Base-by-base conservation (phyloP, 2,113 vertebrate species). In the Microcebus tavaratra region DNA sequence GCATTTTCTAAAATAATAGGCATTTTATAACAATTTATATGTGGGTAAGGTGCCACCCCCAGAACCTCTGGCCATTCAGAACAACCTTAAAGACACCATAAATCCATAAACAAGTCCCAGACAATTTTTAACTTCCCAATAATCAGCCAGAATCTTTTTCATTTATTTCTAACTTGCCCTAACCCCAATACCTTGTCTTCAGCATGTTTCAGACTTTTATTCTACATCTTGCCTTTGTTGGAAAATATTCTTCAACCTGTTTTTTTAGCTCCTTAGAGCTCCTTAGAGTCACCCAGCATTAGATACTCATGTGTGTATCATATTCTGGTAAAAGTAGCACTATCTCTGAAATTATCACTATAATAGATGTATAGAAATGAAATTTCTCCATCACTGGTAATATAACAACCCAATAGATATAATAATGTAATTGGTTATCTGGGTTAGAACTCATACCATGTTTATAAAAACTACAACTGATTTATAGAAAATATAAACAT, bases 321-420 rank as follows among this genome's bases (percentile, higher is more conserved):
- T 63, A 72, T 68, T 75, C 57, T 63, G 13, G 13, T 34, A 91
- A 79, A 9, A 36, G 14, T 0, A 57, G 31, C 8, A 18, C 39
- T 88, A 68, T 45, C 50, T 91, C 76, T 90, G 21, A 97, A 89
- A 81, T 95, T 50, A 76, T n/a, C 4, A 87, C n/a, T 55, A 57
- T 59, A 18, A 57, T 45, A 18, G 10, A 61, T 23, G 20, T 39
- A 5, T 27, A 59, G 14, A 78, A 81, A 57, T 81, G 10, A 91
- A 61, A 81, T 20, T 48, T 80, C n/a, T 80, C 18, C 10, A 86
- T 57, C 27, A 50, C 1, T 18, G 72, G 34, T 59, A 87, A 67
- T n/a, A 53, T 50, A 90, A 68, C 20, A 89, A 59, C 1, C 6
- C 25, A 84, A 50, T 8, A 48, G 4, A 50, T 70, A 78, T 48